These are phyloP conservation scores for Pyrocephalus nanus DNA, from an alignment of 2,797 vertebrate species.

Conservation along the genomic window DNA sequence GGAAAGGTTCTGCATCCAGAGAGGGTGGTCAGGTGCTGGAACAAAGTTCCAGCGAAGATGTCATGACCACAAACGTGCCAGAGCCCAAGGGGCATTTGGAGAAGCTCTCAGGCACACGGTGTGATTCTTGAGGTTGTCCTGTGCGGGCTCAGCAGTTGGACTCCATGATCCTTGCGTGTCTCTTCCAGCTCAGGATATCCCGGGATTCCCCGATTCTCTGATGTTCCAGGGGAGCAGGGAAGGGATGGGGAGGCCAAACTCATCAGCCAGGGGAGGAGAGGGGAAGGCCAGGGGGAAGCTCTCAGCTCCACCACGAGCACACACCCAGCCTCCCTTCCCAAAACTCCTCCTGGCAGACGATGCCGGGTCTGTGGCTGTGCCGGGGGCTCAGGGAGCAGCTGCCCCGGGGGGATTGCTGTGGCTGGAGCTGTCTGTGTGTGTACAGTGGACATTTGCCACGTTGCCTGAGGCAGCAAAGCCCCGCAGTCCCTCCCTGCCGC, in stretches of 20 bases:
- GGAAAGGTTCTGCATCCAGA: too few species aligned
- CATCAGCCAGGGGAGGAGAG: background rate
- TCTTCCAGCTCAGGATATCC: background rate
- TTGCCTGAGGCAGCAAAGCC: background rate
- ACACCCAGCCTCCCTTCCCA: background rate
- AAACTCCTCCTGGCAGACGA: rapidly evolving
- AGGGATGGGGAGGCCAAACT: background rate
- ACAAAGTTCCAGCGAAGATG: background rate
- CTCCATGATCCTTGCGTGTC: background rate
- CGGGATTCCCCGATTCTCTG: too few species aligned
- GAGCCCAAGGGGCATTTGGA: background rate
- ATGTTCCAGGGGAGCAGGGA: background rate
- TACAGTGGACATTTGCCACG: background rate
- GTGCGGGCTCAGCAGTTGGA: background rate
- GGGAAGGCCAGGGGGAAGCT: background rate
- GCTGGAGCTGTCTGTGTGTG: background rate
- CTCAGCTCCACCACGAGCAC: background rate
- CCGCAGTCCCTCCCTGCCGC: background rate
- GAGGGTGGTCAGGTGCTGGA: too few species aligned
- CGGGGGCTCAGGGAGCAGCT: background rate
- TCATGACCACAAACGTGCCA: background rate
- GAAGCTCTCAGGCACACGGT: rapidly evolving
- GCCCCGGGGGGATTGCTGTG: background rate
- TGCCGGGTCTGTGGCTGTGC: rapidly evolving
- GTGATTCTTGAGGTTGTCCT: background rate